Evolutionary conservation across 2,888 invertebrate genomes (phyloP).

Genomic region (Hydriomena furcata): DNA sequence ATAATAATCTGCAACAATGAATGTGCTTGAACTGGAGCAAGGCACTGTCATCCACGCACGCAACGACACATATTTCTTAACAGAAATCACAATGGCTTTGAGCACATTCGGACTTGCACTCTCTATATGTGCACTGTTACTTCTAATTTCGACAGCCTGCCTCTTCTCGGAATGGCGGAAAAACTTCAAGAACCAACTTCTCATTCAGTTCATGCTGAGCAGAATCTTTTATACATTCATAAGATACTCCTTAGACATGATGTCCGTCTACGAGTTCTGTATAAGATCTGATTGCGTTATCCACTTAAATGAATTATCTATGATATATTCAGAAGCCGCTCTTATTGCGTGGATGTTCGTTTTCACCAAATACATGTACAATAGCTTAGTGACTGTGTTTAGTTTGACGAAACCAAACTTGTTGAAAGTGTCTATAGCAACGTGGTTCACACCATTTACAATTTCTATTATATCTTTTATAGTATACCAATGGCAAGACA

Average conservation of each 20-base stretch:
- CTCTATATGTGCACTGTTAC: conserved; percentile 49
- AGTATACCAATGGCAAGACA: conserved; percentile 29
- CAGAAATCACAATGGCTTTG: conserved; percentile 33
- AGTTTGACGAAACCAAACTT: conserved; percentile 40
- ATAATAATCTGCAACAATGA: conserved; percentile 11
- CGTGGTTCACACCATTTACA: conserved; percentile 55
- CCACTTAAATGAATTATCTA: conserved; percentile 41
- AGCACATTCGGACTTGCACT: conserved; percentile 59
- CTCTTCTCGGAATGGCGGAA: conserved; percentile 67
- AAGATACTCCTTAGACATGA: conserved; percentile 55
- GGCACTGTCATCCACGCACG: conserved; percentile 37
- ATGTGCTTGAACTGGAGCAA: conserved; percentile 33
- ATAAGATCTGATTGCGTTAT: conserved; percentile 25
- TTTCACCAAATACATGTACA: conserved; percentile 66
- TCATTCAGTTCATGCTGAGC: conserved; percentile 67
- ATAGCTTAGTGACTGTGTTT: conserved; percentile 64
- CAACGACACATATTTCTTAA: conserved; percentile 35
- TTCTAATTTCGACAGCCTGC: conserved; percentile 59
- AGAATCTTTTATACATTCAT: conserved; percentile 58
- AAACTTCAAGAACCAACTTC: conserved; percentile 65
- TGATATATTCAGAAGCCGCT: conserved; percentile 59
- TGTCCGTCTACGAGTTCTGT: conserved; percentile 37
- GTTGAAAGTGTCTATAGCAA: conserved; percentile 50
- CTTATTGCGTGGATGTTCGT: conserved; percentile 68
- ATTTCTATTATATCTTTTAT: conserved; percentile 39